Evolutionary conservation across 2,113 vertebrate species (phyloP), one percentile per base, ranked within the genome.

Genomic region (Macroglossus sobrinus): DNA sequence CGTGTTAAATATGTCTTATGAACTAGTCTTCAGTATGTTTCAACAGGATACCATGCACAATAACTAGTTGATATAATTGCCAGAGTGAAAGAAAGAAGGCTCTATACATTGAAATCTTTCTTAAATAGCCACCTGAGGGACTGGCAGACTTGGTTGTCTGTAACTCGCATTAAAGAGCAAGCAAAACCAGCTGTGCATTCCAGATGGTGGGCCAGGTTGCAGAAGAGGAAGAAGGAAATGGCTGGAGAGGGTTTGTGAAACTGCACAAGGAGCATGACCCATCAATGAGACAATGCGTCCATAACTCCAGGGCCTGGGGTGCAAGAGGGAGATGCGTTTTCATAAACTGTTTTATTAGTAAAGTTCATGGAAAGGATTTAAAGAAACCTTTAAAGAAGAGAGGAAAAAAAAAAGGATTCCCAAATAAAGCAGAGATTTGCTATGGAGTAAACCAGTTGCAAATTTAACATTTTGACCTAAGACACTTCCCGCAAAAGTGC

Each of bases 401-500:
- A 22, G 12, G 26, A n/a, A 3, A 4, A 5, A 35, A 9, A 14
- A 76, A 69, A n/a, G n/a, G 24, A 33, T 89, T 79, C 59, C 53
- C 19, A 84, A 71, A 61, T 63, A 81, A 91, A 85, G 75, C 19
- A 66, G 38, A 81, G 22, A 66, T 47, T 72, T 57, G 24, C 76
- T 80, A 33, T 90, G 64, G 92, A 78, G 61, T 45, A 86, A 69
- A 84, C 14, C 64, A 87, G 47, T 8, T 84, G 26, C 47, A 63
- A 72, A 80, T 16, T 26, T 87, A 66, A 86, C 64, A 84, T 71
- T n/a, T 28, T 91, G 72, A 80, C 72, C 16, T 35, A 71, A 76
- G 33, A 38, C 10, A 55, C 19, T 19, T 22, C 11, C 26, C 30
- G 33, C 0, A 26, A 12, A 81, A 2, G 3, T 8, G 7, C n/a